Percentiles rank a stretch among this genome's conserved stretches.
Evolutionary conservation across 2,888 invertebrate species (phyloP).

Genomic region (Scotopteryx bipunctaria): DNA sequence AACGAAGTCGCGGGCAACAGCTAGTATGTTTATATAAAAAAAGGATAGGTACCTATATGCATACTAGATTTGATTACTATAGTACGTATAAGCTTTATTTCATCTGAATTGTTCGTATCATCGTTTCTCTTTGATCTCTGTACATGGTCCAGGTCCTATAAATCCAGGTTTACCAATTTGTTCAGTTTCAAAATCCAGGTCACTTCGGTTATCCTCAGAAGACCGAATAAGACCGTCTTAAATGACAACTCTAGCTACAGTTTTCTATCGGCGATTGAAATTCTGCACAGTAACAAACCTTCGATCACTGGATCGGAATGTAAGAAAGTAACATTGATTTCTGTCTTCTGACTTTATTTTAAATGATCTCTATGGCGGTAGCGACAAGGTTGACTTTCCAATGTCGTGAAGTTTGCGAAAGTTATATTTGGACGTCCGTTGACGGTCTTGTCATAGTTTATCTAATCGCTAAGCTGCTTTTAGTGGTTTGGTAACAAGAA

Average conservation of each 20-base stretch:
- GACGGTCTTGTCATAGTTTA: slow-evolving; percentile 37
- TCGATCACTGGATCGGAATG: slow-evolving; percentile 49
- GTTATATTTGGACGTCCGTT: slow-evolving; percentile 32
- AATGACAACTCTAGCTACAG: slow-evolving; percentile 35
- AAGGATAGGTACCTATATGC: too few relatives aligned
- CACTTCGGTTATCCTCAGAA: too few relatives aligned
- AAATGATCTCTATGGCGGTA: slow-evolving; percentile 23
- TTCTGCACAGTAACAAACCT: slow-evolving; percentile 65
- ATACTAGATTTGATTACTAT: too few relatives aligned
- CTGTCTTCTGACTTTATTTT: slow-evolving; percentile 23
- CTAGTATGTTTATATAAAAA: too few relatives aligned
- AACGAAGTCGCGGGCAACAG: too few relatives aligned
- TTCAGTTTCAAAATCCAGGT: too few relatives aligned
- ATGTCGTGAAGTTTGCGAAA: slow-evolving; percentile 20
- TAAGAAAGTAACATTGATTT: slow-evolving; percentile 33
- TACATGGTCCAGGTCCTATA: too few relatives aligned
- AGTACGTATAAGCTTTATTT: too few relatives aligned
- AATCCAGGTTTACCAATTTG: too few relatives aligned
- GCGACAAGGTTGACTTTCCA: slow-evolving; percentile 31
- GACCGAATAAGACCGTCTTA: background rate
- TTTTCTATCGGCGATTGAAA: slow-evolving; percentile 75
- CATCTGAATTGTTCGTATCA: too few relatives aligned
- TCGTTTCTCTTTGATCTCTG: too few relatives aligned
- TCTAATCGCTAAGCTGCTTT: slow-evolving; percentile 36
- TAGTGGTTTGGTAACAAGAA: slow-evolving; percentile 21